Evolutionary conservation across 2,797 vertebrate species (phyloP), one percentile per base, ranked within the genome.

Genomic region (Halcyon leucocephala): DNA sequence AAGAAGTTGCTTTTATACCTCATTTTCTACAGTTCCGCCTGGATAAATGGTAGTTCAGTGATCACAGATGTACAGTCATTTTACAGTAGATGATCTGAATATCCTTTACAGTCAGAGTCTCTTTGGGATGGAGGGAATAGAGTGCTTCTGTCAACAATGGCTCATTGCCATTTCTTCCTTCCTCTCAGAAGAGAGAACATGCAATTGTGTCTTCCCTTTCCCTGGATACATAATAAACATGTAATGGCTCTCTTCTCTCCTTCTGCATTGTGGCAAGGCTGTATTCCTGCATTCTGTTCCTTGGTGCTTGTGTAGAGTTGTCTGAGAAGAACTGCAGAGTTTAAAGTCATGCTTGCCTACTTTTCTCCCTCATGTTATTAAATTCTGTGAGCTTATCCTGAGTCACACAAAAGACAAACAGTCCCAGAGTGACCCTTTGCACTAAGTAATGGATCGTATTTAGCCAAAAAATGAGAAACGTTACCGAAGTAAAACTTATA

Each of bases 161-260:
- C 93, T 95, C 70, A 0, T 51, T 89, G 87, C 91, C 73, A 89
- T 89, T 80, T 89, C 93, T 96, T 93, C 91, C 93, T 96, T 96
- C 94, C 93, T 94, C 81, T 87, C 64, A 70, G 90, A 96, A 94
- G 93, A 72, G 73, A 86, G n/a, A 95, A 95, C 86, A 90, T 77
- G 77, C 74, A 89, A 26, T 89, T 93, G 82, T 96, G 82, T 84
- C 86, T 90, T 94, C 58, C 80, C 64, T 91, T 94, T 90, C 85
- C 67, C 87, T 91, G 80, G 77, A 77, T 93, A 37, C 81, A 54
- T 72, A 91, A 89, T 93, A 61, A 94, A 84, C 52, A 60, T 3
- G 31, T 54, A 55, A 64, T 82, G 48, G 62, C 35, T 60, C 80
- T 78, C 54, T 84, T 72, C 35, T 91, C 35, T 39, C 49, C 35